Evolutionary conservation across 2,113 vertebrate species (phyloP), one percentile per base, ranked within the genome.

Genomic region (Synodontis membranacea): DNA sequence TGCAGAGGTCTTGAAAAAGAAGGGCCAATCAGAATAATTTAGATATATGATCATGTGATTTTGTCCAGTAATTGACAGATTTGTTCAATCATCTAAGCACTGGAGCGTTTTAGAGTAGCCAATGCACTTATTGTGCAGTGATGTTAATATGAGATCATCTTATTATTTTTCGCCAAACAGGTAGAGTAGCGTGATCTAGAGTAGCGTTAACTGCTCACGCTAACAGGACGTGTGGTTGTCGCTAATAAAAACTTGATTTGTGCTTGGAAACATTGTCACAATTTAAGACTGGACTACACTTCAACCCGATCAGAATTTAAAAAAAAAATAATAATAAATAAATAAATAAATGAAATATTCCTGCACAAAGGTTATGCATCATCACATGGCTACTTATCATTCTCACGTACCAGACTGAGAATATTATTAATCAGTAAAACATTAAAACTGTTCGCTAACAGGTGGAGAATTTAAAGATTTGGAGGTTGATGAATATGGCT

Each of bases 211-310:
- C 42, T 81, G 42, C 52, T 84, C 74, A 52, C n/a, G 64, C 82
- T 84, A 80, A 74, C 39, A 74, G 84, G 84, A 92, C 84, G 86
- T 88, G 84, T 80, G 52, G 80, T 60, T 19, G 19, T 6, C 64
- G 80, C 42, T 84, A 85, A 85, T 80, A 66, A 70, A 70, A 58
- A 54, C 76, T 87, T 86, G 87, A 89, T 82, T 85, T 80, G 19
- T 80, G n/a, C 12, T 66, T 66, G 17, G 21, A 66, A 66, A 34
- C 31, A 31, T 17, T 66, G n/a, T 66, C 14, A 68, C 34, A 37
- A 17, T 68, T 68, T 39, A 39, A 39, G 12, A 7, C 8, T 70
- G 21, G 66, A 70, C 66, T 39, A 66, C 34, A 34, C 5, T 34
- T 66, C 31, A 66, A 15, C 62, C 17, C 62, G n/a, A n/a, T n/a